Evolutionary conservation across 2,113 vertebrate genomes (phyloP).

Genomic region (Pelecanoides urinatrix): DNA sequence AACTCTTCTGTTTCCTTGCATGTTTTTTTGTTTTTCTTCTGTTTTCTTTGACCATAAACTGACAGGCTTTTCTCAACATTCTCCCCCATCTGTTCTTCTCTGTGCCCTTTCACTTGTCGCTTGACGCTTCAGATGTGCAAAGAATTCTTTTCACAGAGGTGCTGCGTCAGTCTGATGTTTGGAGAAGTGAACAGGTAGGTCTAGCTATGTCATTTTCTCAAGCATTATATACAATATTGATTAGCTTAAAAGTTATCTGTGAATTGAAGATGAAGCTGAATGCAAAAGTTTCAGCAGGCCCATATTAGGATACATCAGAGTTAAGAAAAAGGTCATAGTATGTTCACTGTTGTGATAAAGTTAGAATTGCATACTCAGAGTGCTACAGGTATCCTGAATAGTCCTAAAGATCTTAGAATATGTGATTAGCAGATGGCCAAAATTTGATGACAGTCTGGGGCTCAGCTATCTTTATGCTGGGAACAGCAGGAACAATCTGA

Average conservation of each 20-base stretch:
- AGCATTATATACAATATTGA: background rate
- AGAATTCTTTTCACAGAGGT: background rate
- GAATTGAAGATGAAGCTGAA: background rate
- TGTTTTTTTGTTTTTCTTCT: background rate
- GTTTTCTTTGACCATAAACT: background rate
- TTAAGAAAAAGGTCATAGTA: background rate
- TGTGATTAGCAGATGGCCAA: background rate
- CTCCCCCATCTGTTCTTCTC: background rate
- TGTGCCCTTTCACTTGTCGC: background rate
- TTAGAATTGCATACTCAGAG: background rate
- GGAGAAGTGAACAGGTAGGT: background rate
- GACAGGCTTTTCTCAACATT: background rate
- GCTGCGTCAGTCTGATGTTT: background rate
- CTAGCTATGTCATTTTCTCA: background rate
- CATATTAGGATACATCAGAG: background rate
- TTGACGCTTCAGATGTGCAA: background rate
- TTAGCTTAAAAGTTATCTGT: background rate
- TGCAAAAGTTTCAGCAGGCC: background rate
- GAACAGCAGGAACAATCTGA: background rate
- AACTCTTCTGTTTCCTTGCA: background rate
- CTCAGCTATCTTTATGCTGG: fast-evolving
- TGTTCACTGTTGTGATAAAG: background rate
- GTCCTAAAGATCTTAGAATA: background rate
- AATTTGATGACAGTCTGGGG: background rate
- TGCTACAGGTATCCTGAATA: background rate